Evolutionary conservation across 2,888 invertebrate genomes (phyloP).

Genomic region (Coleophora flavipennella): DNA sequence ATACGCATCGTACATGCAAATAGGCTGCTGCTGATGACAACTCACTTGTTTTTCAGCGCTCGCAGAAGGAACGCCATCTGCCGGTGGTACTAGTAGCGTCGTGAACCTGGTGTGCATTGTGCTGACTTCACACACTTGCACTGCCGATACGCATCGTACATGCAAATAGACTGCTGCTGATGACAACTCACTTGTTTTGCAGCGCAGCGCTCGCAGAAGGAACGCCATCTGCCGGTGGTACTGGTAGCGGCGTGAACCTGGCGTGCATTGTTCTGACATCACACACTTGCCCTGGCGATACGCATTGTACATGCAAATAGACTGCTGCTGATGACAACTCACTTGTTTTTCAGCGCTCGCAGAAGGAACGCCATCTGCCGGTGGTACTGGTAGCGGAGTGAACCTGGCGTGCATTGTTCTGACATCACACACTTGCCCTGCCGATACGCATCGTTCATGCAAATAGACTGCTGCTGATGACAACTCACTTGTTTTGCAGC

Average conservation of each 20-base stretch:
- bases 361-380: conserved; percentile 52
- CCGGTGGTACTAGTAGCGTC: conserved; percentile 50
- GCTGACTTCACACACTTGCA: conserved; percentile 57
- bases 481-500: conserved; percentile 55
- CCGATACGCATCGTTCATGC: conserved; percentile 54
- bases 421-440: conserved; percentile 58
- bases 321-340: conserved; percentile 15
- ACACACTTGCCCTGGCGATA: conserved; percentile 54
- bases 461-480: no score
- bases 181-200: conserved; percentile 61
- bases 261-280: conserved; percentile 41
- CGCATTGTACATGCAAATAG: no score
- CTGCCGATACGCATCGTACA: conserved; percentile 56
- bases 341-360: conserved; percentile 55
- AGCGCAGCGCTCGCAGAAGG: conserved; percentile 46
- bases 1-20: no score
- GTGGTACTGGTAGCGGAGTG: conserved; percentile 49
- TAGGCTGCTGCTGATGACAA: conserved; percentile 3
- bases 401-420: conserved; percentile 48
- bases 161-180: no score
- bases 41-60: conserved; percentile 57
- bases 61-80: conserved; percentile 52
- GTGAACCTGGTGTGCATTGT: conserved; percentile 45
- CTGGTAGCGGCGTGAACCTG: conserved; percentile 46
- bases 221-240: conserved; percentile 60